Base-by-base conservation (phyloP, 2,113 vertebrate genomes). In the Amblyopsis rosae region DNA sequence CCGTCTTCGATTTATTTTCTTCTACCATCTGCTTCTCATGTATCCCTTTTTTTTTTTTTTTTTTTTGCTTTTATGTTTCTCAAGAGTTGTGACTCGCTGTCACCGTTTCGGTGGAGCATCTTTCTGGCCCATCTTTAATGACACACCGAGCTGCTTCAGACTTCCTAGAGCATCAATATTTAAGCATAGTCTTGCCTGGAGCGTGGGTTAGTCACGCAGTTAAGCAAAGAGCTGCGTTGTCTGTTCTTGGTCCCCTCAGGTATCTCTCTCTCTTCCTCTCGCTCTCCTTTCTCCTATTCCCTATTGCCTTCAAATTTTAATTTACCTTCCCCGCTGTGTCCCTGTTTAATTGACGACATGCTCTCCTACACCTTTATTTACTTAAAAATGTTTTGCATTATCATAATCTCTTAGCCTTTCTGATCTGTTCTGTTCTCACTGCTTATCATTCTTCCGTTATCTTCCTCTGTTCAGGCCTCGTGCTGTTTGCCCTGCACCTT, bases 191-290 rank as follows among this genome's bases (percentile, higher is more conserved):
- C 35, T 63, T 72, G n/a, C 9, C 15, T 56, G 19, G 4, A 0
- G 9, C 12, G 9, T 62, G 50, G 65, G 47, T 58, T 67, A 70
- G 12, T 64, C 15, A 32, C 51, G 62, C 4, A 59, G 58, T 72
- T 65, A 67, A 75, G 70, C 12, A 1, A 58, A 59, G 16, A n/a
- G 66, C 64, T 67, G 33, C 15, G 9, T 55, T 26, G 57, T 61
- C 61, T 50, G 33, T 54, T 49, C 35, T 41, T 48, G 8, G 62
- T 65, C 61, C 54, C 62, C 48, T 62, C 4, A n/a, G 51, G 11
- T 51, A 56, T 16, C 32, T 54, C 33, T 12, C 1, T 16, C 26
- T 26, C 26, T 26, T 26, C 26, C 26, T 26, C 26, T 16, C 53
- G 56, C 11, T 16, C 12, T 32, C n/a, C 26, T 56, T 63, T 41